These are phyloP conservation scores for Microhierax caerulescens DNA, from an alignment of 2,797 vertebrate genomes.

Conservation along the genomic window DNA sequence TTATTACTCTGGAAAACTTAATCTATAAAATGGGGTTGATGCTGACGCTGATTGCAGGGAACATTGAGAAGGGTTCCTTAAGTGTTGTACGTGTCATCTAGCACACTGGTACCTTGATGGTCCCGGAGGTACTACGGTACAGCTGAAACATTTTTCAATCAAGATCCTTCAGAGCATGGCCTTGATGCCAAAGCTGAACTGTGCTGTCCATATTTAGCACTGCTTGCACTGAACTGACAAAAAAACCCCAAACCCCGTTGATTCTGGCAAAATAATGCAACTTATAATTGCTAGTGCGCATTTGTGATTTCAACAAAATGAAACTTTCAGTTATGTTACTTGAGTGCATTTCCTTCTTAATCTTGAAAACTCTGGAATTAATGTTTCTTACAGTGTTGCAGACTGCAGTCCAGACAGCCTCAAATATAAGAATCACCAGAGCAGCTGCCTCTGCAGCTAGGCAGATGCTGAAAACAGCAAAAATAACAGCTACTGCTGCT, in stretches of 20 bases:
- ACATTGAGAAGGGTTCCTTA: neutral
- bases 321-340: neutral
- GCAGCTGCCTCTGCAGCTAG: slow-evolving; percentile 34
- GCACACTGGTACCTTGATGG: neutral
- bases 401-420: neutral
- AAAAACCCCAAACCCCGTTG: fast-evolving
- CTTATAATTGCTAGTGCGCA: neutral
- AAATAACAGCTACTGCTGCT: neutral
- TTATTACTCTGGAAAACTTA: neutral
- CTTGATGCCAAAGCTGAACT: neutral
- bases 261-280: neutral
- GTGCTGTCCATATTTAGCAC: neutral
- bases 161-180: neutral
- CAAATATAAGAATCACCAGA: slow-evolving; percentile 47
- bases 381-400: slow-evolving; percentile 24
- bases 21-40: neutral
- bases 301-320: neutral
- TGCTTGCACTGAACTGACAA: neutral
- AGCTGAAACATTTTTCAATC: neutral
- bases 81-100: neutral
- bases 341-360: neutral
- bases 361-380: neutral
- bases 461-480: neutral
- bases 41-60: neutral
- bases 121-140: neutral